Conservation (phyloP, 2,888 invertebrate genomes). For the Stegana nigrithorax region DNA sequence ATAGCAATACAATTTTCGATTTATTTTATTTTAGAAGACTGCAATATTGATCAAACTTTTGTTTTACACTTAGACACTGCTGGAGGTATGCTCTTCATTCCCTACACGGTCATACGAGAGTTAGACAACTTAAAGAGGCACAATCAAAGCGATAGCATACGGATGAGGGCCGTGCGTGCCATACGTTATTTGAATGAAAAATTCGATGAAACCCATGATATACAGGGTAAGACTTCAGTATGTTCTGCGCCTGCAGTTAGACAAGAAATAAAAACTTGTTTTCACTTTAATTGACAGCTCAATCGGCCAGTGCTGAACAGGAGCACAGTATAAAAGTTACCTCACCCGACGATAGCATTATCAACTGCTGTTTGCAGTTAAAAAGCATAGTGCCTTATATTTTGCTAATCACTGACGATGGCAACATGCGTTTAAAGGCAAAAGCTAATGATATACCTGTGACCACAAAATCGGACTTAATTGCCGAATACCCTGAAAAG, state of each 20-base stretch:
- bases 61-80: constrained; percentile 46
- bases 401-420: constrained; percentile 70
- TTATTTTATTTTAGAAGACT: too few relatives aligned
- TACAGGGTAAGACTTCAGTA: constrained; percentile 44
- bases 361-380: constrained; percentile 70
- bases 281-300: constrained; percentile 57
- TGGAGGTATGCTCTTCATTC: constrained; percentile 67
- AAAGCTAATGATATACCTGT: constrained; percentile 67
- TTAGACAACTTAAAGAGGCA: constrained; percentile 69
- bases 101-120: constrained; percentile 71
- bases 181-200: constrained; percentile 58
- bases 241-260: not conserved
- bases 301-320: constrained; percentile 69
- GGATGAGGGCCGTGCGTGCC: constrained; percentile 46
- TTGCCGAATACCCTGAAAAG: constrained; percentile 35
- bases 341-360: constrained; percentile 70
- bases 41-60: too few relatives aligned
- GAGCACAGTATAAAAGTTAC: constrained; percentile 65
- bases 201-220: constrained; percentile 43
- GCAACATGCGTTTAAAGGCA: constrained; percentile 71
- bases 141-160: constrained; percentile 34
- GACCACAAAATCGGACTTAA: constrained; percentile 55
- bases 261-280: not conserved
- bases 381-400: constrained; percentile 63
- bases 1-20: too few relatives aligned